Evolutionary conservation across 1,140 invertebrate genomes (phyloP), one percentile per base, ranked within the genome.

Genomic region (Camponotus vicinus): DNA sequence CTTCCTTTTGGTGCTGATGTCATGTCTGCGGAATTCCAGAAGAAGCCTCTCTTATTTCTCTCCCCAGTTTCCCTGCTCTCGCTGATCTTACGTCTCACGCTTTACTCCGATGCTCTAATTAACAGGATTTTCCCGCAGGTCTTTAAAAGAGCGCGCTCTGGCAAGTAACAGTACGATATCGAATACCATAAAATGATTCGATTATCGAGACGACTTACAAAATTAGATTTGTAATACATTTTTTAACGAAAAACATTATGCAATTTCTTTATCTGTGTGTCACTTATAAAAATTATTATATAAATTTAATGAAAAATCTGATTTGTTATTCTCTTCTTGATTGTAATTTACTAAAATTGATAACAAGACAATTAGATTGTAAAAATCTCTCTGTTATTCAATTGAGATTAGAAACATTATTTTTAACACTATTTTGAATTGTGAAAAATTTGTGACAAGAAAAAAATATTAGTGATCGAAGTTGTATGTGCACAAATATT

Each of bases 41-140:
- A 63, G 67, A 61, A 83, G 32, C 27, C 27, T 82, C 52, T 71
- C 83, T 78, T 61, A 57, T 85, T 88, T 89, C 76, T 82, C 82
- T 69, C 45, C 45, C 34, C 21, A 32, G 49, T 69, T 13, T 21
- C 7, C 27, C 5, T 21, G 6, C 27, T 66, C 11, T 52, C 66
- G 45, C 21, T 52, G 52, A 73, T 88, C 85, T 87, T 75, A 37
- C 42, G 86, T 87, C 88, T 85, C 70, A 49, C 49, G 75, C 40
- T 90, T 80, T 55, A 89, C 52, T 78, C 78, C 37, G 85, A 82
- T 85, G 63, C 57, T 90, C 86, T 90, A 90, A 90, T 90, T 89
- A 90, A 88, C 89, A 87, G 69, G 80, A 59, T 88, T 88, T 87
- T 90, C 80, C 86, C 40, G 69, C 40, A 70, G 27, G 42, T 89